These are phyloP conservation scores for Musca vetustissima DNA, from an alignment of 1,140 invertebrate genomes.

Conservation along the genomic window DNA sequence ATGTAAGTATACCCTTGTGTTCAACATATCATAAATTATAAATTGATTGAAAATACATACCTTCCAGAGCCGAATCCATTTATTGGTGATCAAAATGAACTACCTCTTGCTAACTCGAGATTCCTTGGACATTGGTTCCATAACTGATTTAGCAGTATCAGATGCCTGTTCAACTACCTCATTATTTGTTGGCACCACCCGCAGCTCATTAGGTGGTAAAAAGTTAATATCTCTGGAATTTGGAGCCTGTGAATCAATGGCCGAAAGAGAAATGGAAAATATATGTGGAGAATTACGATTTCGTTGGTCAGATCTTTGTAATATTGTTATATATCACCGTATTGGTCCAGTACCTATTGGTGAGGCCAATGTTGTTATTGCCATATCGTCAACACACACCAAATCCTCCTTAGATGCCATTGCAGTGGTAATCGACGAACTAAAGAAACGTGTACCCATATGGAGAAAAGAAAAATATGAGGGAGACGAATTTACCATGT, in stretches of 20 bases:
- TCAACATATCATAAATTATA: too few species aligned
- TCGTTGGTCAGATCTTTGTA: slow-evolving; percentile 71
- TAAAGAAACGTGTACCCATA: slow-evolving; percentile 88
- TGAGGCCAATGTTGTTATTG: slow-evolving; percentile 89
- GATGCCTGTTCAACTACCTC: slow-evolving; percentile 84
- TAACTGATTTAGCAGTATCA: slow-evolving; percentile 69
- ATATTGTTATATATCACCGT: slow-evolving; percentile 81
- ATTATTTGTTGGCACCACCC: slow-evolving; percentile 87
- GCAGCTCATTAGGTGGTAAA: slow-evolving; percentile 86
- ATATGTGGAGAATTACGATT: slow-evolving; percentile 73
- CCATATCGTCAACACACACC: slow-evolving; percentile 84
- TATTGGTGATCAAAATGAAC: slow-evolving; percentile 47
- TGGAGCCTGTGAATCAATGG: slow-evolving; percentile 93
- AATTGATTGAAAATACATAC: too few species aligned
- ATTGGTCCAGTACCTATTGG: slow-evolving; percentile 80
- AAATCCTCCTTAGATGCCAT: slow-evolving; percentile 80
- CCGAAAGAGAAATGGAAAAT: slow-evolving; percentile 76
- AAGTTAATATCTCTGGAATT: slow-evolving; percentile 82
- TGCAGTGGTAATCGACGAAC: slow-evolving; percentile 77
- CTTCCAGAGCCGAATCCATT: too few species aligned
- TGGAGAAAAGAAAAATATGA: slow-evolving; percentile 96
- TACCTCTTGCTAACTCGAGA: slow-evolving; percentile 69
- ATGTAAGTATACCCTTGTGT: too few species aligned
- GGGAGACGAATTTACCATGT: slow-evolving; percentile 63
- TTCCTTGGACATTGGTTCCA: slow-evolving; percentile 68